A percentile compares a stretch with the other conserved stretches of the same genome.
These are phyloP conservation scores for Geothlypis trichas DNA, from an alignment of 2,113 vertebrate genomes.

Conservation along the genomic window DNA sequence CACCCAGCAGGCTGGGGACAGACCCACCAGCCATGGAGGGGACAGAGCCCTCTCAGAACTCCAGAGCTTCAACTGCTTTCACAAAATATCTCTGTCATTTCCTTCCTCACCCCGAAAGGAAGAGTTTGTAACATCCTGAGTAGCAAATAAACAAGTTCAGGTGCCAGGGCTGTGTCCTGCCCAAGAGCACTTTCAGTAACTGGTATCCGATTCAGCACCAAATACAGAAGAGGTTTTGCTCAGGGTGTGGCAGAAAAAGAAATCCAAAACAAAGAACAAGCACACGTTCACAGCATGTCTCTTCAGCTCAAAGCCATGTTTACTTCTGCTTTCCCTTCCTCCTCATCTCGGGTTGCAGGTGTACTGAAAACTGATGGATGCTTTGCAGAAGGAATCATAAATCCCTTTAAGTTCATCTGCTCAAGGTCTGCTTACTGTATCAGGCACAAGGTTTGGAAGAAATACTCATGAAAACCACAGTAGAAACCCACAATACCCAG, in stretches of 20 bases:
- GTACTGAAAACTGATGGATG: not conserved
- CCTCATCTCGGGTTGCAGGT: not conserved
- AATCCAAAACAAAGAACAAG: not conserved
- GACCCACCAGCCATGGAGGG: not conserved
- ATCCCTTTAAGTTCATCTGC: not conserved
- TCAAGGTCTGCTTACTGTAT: not conserved
- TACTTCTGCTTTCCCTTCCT: not conserved
- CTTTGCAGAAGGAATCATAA: not conserved
- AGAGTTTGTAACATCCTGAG: slow-evolving; percentile 40
- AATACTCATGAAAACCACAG: not conserved
- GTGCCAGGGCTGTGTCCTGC: not conserved
- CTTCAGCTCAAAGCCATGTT: not conserved
- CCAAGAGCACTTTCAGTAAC: not conserved
- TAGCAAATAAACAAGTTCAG: slow-evolving; percentile 29
- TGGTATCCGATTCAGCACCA: not conserved
- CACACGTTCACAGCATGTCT: accelerated
- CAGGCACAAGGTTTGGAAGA: not conserved
- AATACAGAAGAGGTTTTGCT: not conserved
- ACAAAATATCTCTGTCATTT: not conserved
- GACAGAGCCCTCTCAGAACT: not conserved
- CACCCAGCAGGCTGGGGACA: not conserved
- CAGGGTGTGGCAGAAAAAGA: slow-evolving; percentile 34
- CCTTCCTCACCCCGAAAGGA: not conserved
- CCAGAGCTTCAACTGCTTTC: not conserved
- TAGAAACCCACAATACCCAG: not conserved